Evolutionary conservation across 2,888 invertebrate species (phyloP).

Genomic region (Yponomeuta sedellus): DNA sequence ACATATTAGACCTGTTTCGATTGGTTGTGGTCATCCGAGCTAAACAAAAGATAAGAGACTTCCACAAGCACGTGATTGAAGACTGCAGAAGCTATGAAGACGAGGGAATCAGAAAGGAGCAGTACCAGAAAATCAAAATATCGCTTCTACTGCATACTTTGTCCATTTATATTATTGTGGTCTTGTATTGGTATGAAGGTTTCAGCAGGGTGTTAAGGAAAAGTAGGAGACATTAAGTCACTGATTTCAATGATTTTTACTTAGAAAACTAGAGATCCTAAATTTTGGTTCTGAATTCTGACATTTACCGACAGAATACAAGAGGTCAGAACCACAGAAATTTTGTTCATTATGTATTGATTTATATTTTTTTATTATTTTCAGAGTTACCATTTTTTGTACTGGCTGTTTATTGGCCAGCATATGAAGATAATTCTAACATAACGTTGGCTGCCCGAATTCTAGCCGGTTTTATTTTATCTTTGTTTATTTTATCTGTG

Average conservation of each 20-base stretch:
- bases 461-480: background rate
- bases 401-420: constrained; percentile 3
- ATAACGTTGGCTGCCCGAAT: background rate
- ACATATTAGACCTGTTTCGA: constrained; percentile 10
- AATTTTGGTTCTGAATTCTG: too few relatives aligned
- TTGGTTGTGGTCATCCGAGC: background rate
- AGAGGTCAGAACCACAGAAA: too few relatives aligned
- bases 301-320: too few relatives aligned
- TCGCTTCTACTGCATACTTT: background rate
- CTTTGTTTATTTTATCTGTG: background rate
- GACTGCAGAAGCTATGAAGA: constrained; percentile 1
- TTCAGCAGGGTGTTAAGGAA: background rate
- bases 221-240: background rate
- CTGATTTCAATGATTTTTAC: too few relatives aligned
- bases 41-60: constrained; percentile 5
- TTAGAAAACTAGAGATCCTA: too few relatives aligned
- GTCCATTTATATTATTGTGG: background rate
- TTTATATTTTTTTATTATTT: too few relatives aligned
- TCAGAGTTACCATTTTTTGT: constrained; percentile 6
- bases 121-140: constrained; percentile 4
- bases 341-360: too few relatives aligned
- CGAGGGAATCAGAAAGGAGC: background rate
- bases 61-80: background rate
- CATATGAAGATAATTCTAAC: background rate
- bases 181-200: background rate